A percentile compares a stretch with the other conserved stretches of the same genome.
These are phyloP conservation scores for Drosophila malerkotliana DNA, from an alignment of 1,140 invertebrate species.

Conservation along the genomic window DNA sequence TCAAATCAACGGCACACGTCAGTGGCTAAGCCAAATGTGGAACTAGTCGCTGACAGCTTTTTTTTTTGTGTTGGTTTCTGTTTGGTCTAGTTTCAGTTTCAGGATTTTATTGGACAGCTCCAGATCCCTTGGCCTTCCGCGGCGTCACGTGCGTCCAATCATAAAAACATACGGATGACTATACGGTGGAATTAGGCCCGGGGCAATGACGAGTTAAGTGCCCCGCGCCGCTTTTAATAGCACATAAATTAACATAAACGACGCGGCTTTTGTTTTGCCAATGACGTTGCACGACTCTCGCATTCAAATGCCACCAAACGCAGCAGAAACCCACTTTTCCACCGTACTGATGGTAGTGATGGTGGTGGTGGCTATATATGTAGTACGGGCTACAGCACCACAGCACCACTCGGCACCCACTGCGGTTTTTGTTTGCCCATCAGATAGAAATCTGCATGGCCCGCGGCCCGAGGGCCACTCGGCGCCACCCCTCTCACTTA, in stretches of 20 bases:
- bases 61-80: background rate
- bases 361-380: slow-evolving; percentile 14
- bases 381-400: background rate
- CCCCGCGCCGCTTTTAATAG: slow-evolving; percentile 76
- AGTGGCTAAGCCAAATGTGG: slow-evolving; percentile 6
- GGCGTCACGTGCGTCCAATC: slow-evolving; percentile 71
- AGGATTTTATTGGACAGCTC: slow-evolving; percentile 2
- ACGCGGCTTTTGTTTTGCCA: slow-evolving; percentile 72
- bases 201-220: slow-evolving; percentile 72
- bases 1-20: slow-evolving; percentile 11
- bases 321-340: slow-evolving; percentile 18
- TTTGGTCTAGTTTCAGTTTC: slow-evolving; percentile 13
- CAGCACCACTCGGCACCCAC: slow-evolving; percentile 58
- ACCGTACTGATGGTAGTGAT: slow-evolving; percentile 1
- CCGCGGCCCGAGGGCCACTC: slow-evolving; percentile 17
- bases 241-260: slow-evolving; percentile 80
- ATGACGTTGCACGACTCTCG: slow-evolving; percentile 66
- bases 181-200: slow-evolving; percentile 42
- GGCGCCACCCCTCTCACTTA: slow-evolving; percentile 4
- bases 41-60: slow-evolving; percentile 41
- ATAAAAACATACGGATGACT: slow-evolving; percentile 30
- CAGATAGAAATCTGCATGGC: slow-evolving; percentile 74
- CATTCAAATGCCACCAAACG: slow-evolving; percentile 57
- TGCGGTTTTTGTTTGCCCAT: slow-evolving; percentile 81
- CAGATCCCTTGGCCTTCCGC: slow-evolving; percentile 13